A percentile compares a stretch with the other conserved stretches of the same genome.
Conservation (phyloP, 2,113 vertebrate genomes). For the Indicator indicator region DNA sequence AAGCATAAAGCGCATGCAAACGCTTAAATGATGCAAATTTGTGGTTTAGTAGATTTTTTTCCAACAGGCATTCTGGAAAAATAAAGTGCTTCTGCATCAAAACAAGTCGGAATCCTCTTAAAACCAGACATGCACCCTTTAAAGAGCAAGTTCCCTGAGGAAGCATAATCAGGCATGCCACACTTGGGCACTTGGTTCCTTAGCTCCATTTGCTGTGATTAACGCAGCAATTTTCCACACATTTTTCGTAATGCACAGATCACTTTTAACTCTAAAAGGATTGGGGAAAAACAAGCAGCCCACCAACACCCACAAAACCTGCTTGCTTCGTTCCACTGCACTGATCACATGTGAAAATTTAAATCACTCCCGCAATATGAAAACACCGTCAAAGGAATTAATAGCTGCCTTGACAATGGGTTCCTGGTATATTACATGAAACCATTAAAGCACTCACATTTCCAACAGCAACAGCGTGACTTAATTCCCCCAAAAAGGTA, state of each 20-base stretch:
- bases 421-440: neutral
- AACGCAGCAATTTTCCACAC: neutral
- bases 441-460: neutral
- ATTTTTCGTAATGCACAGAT: neutral
- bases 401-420: neutral
- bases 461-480: neutral
- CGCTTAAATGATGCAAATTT: neutral
- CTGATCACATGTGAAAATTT: neutral
- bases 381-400: neutral
- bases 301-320: slow-evolving; percentile 13
- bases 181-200: neutral
- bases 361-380: neutral
- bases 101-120: neutral
- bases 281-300: neutral
- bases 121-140: neutral
- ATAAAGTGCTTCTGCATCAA: neutral
- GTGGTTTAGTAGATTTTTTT: neutral
- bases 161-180: neutral
- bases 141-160: slow-evolving; percentile 17
- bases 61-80: neutral
- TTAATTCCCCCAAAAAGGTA: neutral
- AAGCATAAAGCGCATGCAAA: neutral
- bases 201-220: neutral
- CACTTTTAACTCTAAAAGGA: neutral
- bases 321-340: neutral